Evolutionary conservation across 2,888 invertebrate genomes (phyloP).

Genomic region (Morpho achilles): DNA sequence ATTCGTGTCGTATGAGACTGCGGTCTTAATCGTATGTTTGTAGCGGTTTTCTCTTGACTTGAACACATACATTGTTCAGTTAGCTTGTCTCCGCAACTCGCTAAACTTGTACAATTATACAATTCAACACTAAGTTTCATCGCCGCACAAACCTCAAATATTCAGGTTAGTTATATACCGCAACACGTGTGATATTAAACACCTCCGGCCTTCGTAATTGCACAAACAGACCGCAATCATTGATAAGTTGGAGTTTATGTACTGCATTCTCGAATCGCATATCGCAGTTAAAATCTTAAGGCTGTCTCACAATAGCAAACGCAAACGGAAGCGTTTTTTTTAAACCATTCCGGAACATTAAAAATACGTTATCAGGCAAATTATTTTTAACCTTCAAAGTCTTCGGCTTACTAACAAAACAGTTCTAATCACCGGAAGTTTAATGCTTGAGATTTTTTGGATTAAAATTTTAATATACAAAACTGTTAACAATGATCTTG

Average conservation of each 20-base stretch:
- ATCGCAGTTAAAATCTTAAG: no score
- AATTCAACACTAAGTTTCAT: slow-evolving; percentile 7
- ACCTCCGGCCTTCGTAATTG: slow-evolving; percentile 14
- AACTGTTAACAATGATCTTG: no score
- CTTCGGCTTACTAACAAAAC: no score
- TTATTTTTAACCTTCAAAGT: no score
- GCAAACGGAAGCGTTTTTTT: no score
- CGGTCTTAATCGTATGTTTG: not conserved
- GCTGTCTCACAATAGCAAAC: no score
- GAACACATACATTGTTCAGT: not conserved
- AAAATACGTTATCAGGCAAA: no score
- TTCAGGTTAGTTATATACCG: slow-evolving; percentile 8
- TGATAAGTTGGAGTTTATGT: slow-evolving; percentile 5
- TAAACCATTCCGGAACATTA: no score
- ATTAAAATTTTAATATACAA: no score
- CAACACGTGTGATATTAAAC: slow-evolving; percentile 22
- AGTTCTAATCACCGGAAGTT: no score
- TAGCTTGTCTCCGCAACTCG: slow-evolving; percentile 1
- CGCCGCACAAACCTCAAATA: slow-evolving; percentile 11
- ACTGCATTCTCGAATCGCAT: not conserved
- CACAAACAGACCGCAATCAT: slow-evolving; percentile 14
- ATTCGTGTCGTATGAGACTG: not conserved
- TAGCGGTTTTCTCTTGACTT: slow-evolving; percentile 1
- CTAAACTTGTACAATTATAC: slow-evolving; percentile 6
- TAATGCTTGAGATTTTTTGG: no score